Conservation (phyloP, 2,113 vertebrate genomes). For the Corythoichthys intestinalis region DNA sequence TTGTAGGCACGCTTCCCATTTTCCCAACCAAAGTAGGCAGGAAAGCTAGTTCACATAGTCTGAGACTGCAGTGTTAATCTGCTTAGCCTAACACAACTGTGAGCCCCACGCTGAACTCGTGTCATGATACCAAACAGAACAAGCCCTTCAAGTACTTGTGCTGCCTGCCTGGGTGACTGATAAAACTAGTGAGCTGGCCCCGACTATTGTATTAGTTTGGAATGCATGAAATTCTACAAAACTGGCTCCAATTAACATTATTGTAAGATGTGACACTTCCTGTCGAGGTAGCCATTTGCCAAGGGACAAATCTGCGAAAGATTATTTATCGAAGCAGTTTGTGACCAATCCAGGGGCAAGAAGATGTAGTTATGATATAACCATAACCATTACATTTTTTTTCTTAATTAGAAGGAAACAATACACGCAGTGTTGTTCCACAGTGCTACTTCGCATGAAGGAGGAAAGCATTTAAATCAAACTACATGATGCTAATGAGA, state of each 20-base stretch:
- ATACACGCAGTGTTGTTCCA: not conserved
- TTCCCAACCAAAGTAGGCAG: not conserved
- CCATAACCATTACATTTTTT: not conserved
- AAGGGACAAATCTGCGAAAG: not conserved
- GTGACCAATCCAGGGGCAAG: not conserved
- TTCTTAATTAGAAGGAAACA: not conserved
- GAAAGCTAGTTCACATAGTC: constrained; percentile 19
- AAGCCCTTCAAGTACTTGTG: constrained; percentile 59
- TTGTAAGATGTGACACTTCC: not conserved
- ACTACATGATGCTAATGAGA: constrained; percentile 1
- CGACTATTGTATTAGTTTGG: constrained; percentile 22
- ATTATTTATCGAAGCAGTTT: not conserved
- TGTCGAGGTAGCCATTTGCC: not conserved
- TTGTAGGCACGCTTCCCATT: constrained; percentile 1
- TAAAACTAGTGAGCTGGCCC: constrained; percentile 47
- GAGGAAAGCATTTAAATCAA: not conserved
- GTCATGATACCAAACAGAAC: constrained; percentile 51
- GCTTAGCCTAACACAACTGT: constrained; percentile 56
- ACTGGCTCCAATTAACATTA: not conserved
- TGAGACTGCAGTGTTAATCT: constrained; percentile 54
- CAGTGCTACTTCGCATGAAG: constrained; percentile 9
- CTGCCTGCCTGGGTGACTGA: constrained; percentile 48
- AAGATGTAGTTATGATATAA: not conserved
- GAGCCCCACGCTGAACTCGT: constrained; percentile 42
- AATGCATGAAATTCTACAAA: constrained; percentile 10